Evolutionary conservation across 2,797 vertebrate species (phyloP).

Genomic region (Ctenochaetus hawaiiensis): DNA sequence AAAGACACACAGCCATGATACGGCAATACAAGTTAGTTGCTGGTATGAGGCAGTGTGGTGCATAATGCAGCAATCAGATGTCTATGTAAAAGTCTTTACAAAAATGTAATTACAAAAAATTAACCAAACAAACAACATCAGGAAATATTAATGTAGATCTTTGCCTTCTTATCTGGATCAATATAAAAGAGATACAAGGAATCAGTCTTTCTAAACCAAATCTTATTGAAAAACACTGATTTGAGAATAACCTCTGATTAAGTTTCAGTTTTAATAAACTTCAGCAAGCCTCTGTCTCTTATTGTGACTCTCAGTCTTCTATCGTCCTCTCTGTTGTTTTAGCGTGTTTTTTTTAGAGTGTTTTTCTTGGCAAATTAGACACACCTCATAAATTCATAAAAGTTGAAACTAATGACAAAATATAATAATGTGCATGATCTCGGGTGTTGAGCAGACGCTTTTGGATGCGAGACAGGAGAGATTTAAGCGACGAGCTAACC

Average conservation of each 20-base stretch:
- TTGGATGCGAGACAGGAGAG: slow-evolving; percentile 18
- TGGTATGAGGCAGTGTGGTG: slow-evolving; percentile 4
- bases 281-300: background rate
- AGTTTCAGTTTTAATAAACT: slow-evolving; percentile 13
- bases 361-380: background rate
- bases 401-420: background rate
- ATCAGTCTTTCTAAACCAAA: background rate
- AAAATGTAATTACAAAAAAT: no score
- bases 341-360: background rate
- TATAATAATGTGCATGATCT: background rate
- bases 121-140: background rate
- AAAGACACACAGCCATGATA: no score
- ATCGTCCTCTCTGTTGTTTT: background rate
- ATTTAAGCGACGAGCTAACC: slow-evolving; percentile 22
- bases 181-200: background rate
- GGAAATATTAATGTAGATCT: background rate
- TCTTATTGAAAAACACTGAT: background rate
- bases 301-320: background rate
- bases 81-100: background rate
- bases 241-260: background rate
- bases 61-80: background rate
- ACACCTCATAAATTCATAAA: background rate
- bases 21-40: background rate
- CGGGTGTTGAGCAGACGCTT: background rate
- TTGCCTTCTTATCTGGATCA: background rate